Percentiles rank a stretch among this genome's conserved stretches.
Evolutionary conservation across 1,140 invertebrate genomes (phyloP).

Genomic region (Halesus radiatus): DNA sequence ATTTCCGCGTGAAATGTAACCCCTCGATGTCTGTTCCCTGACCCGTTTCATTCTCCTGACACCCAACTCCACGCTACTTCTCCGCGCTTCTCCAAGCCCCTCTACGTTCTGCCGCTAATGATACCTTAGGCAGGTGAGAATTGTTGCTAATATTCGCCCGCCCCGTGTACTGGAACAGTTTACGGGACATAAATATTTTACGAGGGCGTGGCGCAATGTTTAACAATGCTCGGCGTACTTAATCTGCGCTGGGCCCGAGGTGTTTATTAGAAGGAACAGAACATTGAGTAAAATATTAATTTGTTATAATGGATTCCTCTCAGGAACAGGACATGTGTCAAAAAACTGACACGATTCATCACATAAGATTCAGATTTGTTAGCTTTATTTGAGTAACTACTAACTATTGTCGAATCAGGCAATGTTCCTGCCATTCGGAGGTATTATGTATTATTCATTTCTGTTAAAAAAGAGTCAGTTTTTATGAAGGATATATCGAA

Average conservation of each 20-base stretch:
- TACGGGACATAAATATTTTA: conserved; percentile 30
- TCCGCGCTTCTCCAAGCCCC: neutral
- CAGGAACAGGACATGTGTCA: too few relatives aligned
- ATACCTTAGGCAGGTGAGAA: conserved; percentile 23
- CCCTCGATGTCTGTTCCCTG: neutral
- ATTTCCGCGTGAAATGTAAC: neutral
- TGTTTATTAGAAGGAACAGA: neutral
- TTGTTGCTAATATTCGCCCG: conserved; percentile 20
- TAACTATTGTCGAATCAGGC: too few relatives aligned
- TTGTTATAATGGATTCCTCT: neutral
- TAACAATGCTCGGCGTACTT: neutral
- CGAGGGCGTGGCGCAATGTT: conserved; percentile 12
- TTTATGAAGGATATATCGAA: too few relatives aligned
- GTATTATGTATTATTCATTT: too few relatives aligned
- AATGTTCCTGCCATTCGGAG: too few relatives aligned
- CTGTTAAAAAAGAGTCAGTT: too few relatives aligned
- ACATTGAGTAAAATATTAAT: neutral
- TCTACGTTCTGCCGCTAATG: neutral
- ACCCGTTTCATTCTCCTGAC: neutral
- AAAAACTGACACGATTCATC: too few relatives aligned
- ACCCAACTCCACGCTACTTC: neutral
- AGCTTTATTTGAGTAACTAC: too few relatives aligned
- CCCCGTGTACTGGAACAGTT: neutral
- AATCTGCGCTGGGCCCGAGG: neutral
- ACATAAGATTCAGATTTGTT: too few relatives aligned